Conservation (phyloP, 1,140 invertebrate species). For the Apolygus lucorum region DNA sequence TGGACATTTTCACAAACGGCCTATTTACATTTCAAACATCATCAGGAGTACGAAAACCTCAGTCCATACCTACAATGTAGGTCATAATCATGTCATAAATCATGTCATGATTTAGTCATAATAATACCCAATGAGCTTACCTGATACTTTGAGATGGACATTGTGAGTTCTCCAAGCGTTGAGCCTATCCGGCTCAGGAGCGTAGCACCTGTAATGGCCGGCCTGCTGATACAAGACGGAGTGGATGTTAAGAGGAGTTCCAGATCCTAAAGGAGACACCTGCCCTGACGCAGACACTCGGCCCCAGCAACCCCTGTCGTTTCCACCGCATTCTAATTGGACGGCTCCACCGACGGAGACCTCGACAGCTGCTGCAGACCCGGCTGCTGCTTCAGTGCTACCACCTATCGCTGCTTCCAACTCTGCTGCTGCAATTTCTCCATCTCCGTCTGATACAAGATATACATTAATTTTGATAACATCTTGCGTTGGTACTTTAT, state of each 20-base stretch:
- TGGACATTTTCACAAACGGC: too few species aligned
- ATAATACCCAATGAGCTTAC: constrained; percentile 38
- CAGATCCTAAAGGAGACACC: constrained; percentile 44
- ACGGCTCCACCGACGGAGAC: constrained; percentile 75
- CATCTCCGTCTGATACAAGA: constrained; percentile 13
- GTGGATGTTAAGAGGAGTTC: constrained; percentile 51
- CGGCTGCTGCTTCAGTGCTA: constrained; percentile 37
- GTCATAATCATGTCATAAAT: too few species aligned
- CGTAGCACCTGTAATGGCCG: constrained; percentile 63
- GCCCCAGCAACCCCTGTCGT: constrained; percentile 47
- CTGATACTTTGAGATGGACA: constrained; percentile 47
- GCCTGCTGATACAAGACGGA: constrained; percentile 67
- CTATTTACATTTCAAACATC: too few species aligned
- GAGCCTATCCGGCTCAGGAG: constrained; percentile 48
- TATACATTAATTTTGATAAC: too few species aligned
- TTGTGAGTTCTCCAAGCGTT: constrained; percentile 44
- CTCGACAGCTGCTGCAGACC: constrained; percentile 50
- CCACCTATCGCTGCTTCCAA: constrained; percentile 48
- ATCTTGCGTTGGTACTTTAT: too few species aligned
- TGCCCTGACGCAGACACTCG: constrained; percentile 34
- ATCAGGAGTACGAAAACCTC: too few species aligned
- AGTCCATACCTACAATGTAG: too few species aligned
- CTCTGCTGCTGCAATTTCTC: constrained; percentile 39
- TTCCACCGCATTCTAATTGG: constrained; percentile 69
- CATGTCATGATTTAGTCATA: too few species aligned